A percentile compares a stretch with the other conserved stretches of the same genome.
phyloP scores from a whole-genome alignment of 2,113 vertebrate species.

The Solea senegalensis region DNA sequence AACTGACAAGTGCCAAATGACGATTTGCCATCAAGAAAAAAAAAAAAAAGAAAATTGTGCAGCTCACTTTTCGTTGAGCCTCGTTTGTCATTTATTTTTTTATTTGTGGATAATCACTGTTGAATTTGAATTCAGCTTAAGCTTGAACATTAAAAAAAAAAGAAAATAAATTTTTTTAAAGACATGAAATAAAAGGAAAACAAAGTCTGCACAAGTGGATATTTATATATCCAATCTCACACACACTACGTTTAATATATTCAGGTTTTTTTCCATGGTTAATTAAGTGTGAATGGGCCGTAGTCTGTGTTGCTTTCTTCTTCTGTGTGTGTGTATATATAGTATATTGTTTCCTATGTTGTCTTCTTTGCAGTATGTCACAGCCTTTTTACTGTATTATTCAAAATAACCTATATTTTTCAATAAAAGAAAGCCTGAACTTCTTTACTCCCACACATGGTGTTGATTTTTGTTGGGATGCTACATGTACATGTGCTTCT shows the following conservation, averaged over 20 bases:
- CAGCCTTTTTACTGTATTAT: conserved; percentile 59
- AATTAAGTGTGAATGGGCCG: conserved; percentile 23
- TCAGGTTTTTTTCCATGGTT: conserved; percentile 36
- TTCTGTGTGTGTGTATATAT: conserved; percentile 25
- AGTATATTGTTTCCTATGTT: conserved; percentile 49
- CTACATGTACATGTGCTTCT: conserved; percentile 8
- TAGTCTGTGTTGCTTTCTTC: conserved; percentile 17
- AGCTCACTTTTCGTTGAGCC: conserved; percentile 43
- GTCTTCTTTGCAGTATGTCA: conserved; percentile 55
- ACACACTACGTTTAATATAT: conserved; percentile 56
- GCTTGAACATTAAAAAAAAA: conserved; percentile 11
- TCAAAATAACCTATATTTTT: conserved; percentile 84
- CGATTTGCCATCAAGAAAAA: conserved; percentile 3
- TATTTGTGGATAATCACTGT: conserved; percentile 38
- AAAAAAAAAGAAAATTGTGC: background rate
- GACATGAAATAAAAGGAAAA: background rate
- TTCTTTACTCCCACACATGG: conserved; percentile 3
- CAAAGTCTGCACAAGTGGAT: conserved; percentile 51
- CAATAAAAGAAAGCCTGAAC: conserved; percentile 77
- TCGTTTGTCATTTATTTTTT: conserved; percentile 19
- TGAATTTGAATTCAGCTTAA: conserved; percentile 26
- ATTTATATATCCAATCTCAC: conserved; percentile 47
- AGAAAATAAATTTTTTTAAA: background rate
- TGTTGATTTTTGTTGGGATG: conserved; percentile 1
- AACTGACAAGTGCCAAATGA: conserved; percentile 79